A percentile compares a stretch with the other conserved stretches of the same genome.
phyloP scores from a whole-genome alignment of 2,888 invertebrate genomes.

The Lagria hirta region DNA sequence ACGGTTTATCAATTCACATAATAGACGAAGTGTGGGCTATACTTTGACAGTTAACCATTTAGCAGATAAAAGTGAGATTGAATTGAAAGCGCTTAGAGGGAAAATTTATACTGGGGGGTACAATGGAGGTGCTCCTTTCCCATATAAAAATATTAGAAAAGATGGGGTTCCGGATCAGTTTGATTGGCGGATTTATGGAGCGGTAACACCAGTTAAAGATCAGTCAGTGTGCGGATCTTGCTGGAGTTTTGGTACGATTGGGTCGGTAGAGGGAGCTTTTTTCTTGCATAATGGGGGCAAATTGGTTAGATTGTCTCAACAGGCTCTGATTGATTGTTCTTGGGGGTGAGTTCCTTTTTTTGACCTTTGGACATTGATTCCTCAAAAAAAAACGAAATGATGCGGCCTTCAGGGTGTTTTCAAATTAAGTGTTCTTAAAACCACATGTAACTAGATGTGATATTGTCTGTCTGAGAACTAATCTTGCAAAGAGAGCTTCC shows the following conservation, averaged over 20 bases:
- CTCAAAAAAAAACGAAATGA: not conserved
- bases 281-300: slow-evolving; percentile 81
- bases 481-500: too few relatives aligned
- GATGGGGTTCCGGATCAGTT: slow-evolving; percentile 69
- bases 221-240: slow-evolving; percentile 97
- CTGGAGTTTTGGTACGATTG: slow-evolving; percentile 95
- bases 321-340: slow-evolving; percentile 92
- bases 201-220: slow-evolving; percentile 94
- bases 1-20: slow-evolving; percentile 58
- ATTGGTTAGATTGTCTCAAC: slow-evolving; percentile 83
- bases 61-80: slow-evolving; percentile 77
- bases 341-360: slow-evolving; percentile 73
- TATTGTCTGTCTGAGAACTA: too few relatives aligned
- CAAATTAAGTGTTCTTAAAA: too few relatives aligned
- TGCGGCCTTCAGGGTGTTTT: too few relatives aligned
- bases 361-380: not conserved
- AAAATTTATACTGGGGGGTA: slow-evolving; percentile 61
- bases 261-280: slow-evolving; percentile 88
- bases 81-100: slow-evolving; percentile 75
- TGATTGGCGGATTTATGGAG: slow-evolving; percentile 91
- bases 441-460: too few relatives aligned
- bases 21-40: slow-evolving; percentile 60
- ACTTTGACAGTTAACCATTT: slow-evolving; percentile 83
- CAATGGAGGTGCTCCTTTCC: slow-evolving; percentile 80
- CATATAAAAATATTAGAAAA: slow-evolving; percentile 61